Evolutionary conservation across 2,113 vertebrate genomes (phyloP).

Genomic region (Chionomys nivalis): DNA sequence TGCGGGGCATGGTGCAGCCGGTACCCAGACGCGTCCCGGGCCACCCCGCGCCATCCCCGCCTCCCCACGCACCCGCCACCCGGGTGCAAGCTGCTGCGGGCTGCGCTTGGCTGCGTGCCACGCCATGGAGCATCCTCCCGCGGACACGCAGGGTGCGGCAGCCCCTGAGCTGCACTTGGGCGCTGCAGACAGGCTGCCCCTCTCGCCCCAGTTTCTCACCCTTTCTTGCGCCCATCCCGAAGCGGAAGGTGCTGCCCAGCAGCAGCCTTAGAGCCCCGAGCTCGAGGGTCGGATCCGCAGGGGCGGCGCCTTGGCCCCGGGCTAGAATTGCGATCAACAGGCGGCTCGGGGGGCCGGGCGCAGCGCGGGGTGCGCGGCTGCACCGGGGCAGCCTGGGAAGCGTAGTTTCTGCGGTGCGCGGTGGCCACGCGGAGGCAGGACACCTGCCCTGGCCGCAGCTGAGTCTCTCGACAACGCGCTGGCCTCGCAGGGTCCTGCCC

Average conservation of each 20-base stretch:
- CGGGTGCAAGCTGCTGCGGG: not conserved
- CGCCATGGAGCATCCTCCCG: slow-evolving; percentile 48
- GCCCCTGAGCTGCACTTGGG: not conserved
- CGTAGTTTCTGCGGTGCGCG: slow-evolving; percentile 65
- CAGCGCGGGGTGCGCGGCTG: slow-evolving; percentile 53
- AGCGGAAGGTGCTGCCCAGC: not conserved
- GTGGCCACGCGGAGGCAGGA: not conserved
- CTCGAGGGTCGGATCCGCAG: not conserved
- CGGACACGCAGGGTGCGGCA: not conserved
- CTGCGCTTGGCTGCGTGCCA: not conserved
- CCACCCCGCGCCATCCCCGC: not conserved
- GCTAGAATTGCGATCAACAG: slow-evolving; percentile 60
- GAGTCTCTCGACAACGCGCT: accelerated
- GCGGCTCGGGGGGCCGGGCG: slow-evolving; percentile 39
- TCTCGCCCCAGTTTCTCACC: slow-evolving; percentile 52
- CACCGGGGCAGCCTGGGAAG: slow-evolving; percentile 78
- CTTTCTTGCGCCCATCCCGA: slow-evolving; percentile 39
- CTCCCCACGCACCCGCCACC: not conserved
- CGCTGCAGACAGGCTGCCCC: not conserved
- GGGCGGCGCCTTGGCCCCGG: slow-evolving; percentile 30
- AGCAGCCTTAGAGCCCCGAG: not conserved
- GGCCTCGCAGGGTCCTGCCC: not conserved
- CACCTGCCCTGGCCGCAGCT: not conserved
- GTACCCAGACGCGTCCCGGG: not conserved
- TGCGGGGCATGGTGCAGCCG: not conserved